Base-by-base conservation (phyloP, 2,113 vertebrate genomes). In the Podilymbus podiceps region DNA sequence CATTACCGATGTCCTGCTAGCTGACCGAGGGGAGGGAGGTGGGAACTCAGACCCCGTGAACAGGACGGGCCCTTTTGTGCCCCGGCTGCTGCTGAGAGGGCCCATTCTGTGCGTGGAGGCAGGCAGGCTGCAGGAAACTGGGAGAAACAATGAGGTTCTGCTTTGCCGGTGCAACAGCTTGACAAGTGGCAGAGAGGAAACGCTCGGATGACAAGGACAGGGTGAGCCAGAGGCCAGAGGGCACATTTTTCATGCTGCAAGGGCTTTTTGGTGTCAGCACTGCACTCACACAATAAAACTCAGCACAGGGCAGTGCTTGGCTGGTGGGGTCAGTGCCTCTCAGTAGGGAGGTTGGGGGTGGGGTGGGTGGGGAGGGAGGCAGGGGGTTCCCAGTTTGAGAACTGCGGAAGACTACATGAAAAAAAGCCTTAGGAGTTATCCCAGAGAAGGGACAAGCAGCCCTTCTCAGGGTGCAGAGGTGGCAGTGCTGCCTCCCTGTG, bases 211-310 rank as follows among this genome's bases (percentile, higher is more conserved):
- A 76, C 66, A 75, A 71, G 52, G 63, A 35, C 60, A 91, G 87
- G 52, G 66, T 92, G 59, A 93, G 27, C 28, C 67, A 89, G 78
- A 62, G 93, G 86, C 42, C 84, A 59, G 44, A 87, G 92, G 86
- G 62, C 76, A 93, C 11, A 1, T 63, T 89, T 91, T 74, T 79
- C 71, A 53, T 6, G 17, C n/a, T 82, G 38, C 1, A 4, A 69
- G 50, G n/a, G 30, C 44, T 88, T 85, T 87, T 58, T 72, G 68
- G 86, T 79, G 59, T 85, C 77, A 93, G 62, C 47, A 31, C 27
- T 38, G 66, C 55, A 50, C 52, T 89, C 1, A 0, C 22, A 74
- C 23, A 82, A 77, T 66, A 78, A 89, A 64, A 33, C 55, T 93
- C 40, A 59, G 50, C 66, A 28, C 13, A 47, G 44, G 40, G 38